Percentiles rank a stretch among this genome's conserved stretches.
phyloP scores from a whole-genome alignment of 2,113 vertebrate genomes.

The Eurystomus gularis region DNA sequence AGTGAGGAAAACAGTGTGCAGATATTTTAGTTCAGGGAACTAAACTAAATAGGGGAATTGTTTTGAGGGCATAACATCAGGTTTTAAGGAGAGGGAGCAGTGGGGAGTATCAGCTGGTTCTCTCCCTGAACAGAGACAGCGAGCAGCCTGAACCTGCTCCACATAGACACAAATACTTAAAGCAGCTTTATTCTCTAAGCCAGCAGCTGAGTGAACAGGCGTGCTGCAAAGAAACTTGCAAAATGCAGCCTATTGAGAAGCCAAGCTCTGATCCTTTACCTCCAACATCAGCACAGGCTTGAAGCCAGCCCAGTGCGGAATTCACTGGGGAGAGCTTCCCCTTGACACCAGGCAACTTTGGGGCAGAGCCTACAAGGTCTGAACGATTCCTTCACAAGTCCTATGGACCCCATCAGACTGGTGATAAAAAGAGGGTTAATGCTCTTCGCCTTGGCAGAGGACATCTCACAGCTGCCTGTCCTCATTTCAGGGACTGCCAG shows the following conservation, averaged over 20 bases:
- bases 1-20: neutral
- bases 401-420: neutral
- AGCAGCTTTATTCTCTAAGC: neutral
- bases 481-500: slow-evolving; percentile 19
- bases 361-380: neutral
- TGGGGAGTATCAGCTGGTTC: neutral
- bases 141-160: neutral
- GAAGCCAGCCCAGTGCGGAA: neutral
- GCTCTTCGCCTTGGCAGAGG: neutral
- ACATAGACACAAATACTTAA: neutral
- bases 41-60: neutral
- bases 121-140: neutral
- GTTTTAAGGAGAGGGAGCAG: neutral
- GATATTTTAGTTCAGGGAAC: neutral
- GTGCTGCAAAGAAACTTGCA: neutral
- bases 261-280: neutral
- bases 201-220: neutral
- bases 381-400: accelerated
- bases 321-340: neutral
- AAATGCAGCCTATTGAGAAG: neutral
- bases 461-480: slow-evolving; percentile 24
- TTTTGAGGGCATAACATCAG: neutral
- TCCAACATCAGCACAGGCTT: neutral
- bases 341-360: neutral
- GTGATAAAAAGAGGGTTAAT: neutral